phyloP scores from a whole-genome alignment of 53 echinoderm and acorn worm genomes.

The Zoroaster sp. region DNA sequence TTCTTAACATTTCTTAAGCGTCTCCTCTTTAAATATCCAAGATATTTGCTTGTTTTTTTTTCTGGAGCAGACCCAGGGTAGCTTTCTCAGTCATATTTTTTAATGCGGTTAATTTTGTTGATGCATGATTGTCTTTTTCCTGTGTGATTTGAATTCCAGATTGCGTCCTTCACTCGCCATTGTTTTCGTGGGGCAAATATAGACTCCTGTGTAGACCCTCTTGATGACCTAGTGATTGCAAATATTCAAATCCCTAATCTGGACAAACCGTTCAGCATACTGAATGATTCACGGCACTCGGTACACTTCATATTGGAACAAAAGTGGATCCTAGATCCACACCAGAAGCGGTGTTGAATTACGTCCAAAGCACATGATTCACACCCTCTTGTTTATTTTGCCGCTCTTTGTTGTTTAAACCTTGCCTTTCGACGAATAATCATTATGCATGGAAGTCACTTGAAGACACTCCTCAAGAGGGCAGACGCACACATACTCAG shows the following conservation, averaged over 20 bases:
- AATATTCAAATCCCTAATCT: background rate
- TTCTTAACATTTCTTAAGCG: conserved; percentile 29
- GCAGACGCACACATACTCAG: no score
- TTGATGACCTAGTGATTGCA: background rate
- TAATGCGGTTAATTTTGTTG: background rate
- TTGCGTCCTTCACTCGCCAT: background rate
- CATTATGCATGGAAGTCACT: no score
- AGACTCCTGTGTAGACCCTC: background rate
- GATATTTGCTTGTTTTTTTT: background rate
- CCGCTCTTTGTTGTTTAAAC: no score
- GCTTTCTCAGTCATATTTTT: background rate
- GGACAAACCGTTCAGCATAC: background rate
- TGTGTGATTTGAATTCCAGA: background rate
- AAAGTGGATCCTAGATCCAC: no score
- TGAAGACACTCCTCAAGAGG: no score
- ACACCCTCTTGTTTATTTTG: no score
- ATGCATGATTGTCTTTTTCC: background rate
- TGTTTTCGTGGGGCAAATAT: background rate
- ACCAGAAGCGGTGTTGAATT: no score
- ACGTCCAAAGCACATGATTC: no score
- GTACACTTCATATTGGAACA: background rate
- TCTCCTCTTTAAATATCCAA: background rate
- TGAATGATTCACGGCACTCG: background rate
- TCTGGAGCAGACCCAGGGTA: background rate
- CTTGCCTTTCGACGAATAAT: no score